Conservation (phyloP, 2,113 vertebrate genomes). For the Smithornis capensis region DNA sequence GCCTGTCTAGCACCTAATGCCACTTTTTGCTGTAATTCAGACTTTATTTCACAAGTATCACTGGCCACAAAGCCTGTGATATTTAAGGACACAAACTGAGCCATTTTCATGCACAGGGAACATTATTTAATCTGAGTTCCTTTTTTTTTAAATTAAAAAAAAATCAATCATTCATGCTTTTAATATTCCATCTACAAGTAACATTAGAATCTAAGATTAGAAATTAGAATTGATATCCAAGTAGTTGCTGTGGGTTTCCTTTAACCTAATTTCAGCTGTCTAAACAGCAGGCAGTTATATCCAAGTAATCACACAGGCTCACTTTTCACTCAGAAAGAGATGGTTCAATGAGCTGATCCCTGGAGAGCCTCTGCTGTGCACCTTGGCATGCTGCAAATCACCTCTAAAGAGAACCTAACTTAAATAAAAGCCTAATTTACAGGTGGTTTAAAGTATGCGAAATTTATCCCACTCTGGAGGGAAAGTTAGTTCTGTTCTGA, state of each 20-base stretch:
- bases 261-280: not conserved
- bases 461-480: not conserved
- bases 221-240: not conserved
- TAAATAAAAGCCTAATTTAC: not conserved
- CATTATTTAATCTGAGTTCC: not conserved
- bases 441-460: not conserved
- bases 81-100: not conserved
- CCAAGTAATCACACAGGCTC: not conserved
- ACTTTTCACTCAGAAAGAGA: not conserved
- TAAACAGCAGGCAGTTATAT: not conserved
- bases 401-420: not conserved
- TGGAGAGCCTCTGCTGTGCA: not conserved
- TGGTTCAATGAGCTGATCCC: not conserved
- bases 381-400: not conserved
- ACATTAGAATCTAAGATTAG: not conserved
- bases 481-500: not conserved
- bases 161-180: not conserved
- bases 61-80: not conserved
- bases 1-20: not conserved
- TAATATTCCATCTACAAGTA: not conserved
- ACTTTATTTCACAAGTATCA: not conserved
- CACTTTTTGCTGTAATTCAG: not conserved
- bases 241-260: not conserved
- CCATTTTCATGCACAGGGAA: not conserved
- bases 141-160: not conserved